phyloP scores from a whole-genome alignment of 2,888 invertebrate species.

The Hofmannophila pseudospretella region DNA sequence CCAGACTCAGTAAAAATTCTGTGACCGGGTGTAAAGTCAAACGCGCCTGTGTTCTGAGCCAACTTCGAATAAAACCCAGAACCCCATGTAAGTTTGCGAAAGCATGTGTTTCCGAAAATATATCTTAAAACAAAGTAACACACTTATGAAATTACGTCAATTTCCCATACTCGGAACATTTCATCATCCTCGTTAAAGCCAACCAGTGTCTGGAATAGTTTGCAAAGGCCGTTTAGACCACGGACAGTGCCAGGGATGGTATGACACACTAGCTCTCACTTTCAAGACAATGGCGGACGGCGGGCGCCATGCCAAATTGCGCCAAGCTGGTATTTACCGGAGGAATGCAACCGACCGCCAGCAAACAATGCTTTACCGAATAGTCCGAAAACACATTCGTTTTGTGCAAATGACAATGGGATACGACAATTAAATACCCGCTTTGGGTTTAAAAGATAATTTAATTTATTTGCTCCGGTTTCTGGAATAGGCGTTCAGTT shows the following conservation, averaged over 20 bases:
- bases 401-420: conserved; percentile 9
- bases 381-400: conserved; percentile 27
- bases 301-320: conserved; percentile 30
- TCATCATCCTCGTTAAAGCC: not conserved
- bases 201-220: not conserved
- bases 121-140: too few relatives aligned
- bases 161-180: too few relatives aligned
- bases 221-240: conserved; percentile 1
- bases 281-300: conserved; percentile 30
- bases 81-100: too few relatives aligned
- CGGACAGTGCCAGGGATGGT: conserved; percentile 15
- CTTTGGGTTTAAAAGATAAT: conserved; percentile 7
- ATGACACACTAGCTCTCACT: conserved; percentile 24
- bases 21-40: too few relatives aligned
- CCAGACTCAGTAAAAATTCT: too few relatives aligned
- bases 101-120: too few relatives aligned
- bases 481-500: too few relatives aligned
- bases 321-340: conserved; percentile 21
- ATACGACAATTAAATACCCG: conserved; percentile 15
- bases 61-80: too few relatives aligned
- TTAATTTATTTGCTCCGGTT: conserved; percentile 4
- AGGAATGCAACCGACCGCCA: conserved; percentile 9
- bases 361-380: conserved; percentile 31
- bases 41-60: too few relatives aligned
- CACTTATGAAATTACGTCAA: too few relatives aligned